Percentiles rank a stretch among this genome's conserved stretches.
phyloP scores from a whole-genome alignment of 2,797 vertebrate genomes.

The Hypotaenidia philippensis region DNA sequence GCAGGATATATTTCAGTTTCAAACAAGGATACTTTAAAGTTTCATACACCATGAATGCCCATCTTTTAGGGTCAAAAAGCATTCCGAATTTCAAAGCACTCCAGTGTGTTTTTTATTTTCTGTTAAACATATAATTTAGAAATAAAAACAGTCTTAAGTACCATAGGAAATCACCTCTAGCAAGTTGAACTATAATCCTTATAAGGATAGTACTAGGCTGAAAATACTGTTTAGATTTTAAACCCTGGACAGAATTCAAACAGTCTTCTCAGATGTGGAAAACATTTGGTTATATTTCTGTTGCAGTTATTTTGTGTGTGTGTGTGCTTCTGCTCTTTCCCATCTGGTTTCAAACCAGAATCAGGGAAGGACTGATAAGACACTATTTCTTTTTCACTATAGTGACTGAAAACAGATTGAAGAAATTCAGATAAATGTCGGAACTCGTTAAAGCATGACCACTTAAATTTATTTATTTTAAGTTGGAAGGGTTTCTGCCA shows the following conservation, averaged over 20 bases:
- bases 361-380: constrained; percentile 48
- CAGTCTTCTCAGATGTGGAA: constrained; percentile 46
- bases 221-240: constrained; percentile 47
- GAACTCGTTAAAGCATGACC: constrained; percentile 56
- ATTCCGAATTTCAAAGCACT: constrained; percentile 56
- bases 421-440: constrained; percentile 62
- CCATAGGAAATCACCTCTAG: constrained; percentile 38
- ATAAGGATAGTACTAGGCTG: constrained; percentile 47
- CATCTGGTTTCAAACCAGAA: constrained; percentile 67
- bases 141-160: constrained; percentile 59
- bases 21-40: constrained; percentile 36
- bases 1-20: not conserved
- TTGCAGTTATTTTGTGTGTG: constrained; percentile 55
- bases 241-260: constrained; percentile 21
- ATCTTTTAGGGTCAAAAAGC: constrained; percentile 49
- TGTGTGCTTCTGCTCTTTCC: constrained; percentile 55
- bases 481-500: constrained; percentile 28
- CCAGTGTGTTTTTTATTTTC: constrained; percentile 35
- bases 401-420: constrained; percentile 73
- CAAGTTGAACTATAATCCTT: constrained; percentile 57
- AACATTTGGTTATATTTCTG: constrained; percentile 74
- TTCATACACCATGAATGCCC: constrained; percentile 42
- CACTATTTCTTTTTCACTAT: constrained; percentile 58
- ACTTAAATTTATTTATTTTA: constrained; percentile 66
- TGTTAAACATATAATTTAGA: constrained; percentile 56